Conservation (phyloP, 2,888 invertebrate genomes). For the Cataglyphis livida region DNA sequence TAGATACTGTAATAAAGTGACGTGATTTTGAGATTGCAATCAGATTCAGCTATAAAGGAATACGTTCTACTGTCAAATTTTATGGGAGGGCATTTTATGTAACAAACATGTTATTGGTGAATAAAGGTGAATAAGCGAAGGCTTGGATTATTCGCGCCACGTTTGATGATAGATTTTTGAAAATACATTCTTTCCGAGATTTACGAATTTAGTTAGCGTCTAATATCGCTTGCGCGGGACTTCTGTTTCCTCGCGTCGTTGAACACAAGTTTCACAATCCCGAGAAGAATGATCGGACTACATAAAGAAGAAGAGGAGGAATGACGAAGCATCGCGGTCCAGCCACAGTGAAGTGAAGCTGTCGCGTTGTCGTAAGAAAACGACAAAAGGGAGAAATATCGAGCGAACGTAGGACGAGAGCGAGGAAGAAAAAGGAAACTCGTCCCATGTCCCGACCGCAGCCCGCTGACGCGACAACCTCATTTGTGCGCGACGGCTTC, state of each 20-base stretch:
- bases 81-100: neutral
- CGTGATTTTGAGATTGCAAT: too few relatives aligned
- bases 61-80: neutral
- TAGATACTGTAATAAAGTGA: neutral
- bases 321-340: constrained; percentile 6
- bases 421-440: constrained; percentile 73
- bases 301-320: constrained; percentile 50
- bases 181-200: neutral
- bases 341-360: constrained; percentile 49
- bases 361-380: constrained; percentile 59
- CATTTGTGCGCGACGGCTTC: constrained; percentile 84
- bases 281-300: constrained; percentile 69
- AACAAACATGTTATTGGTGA: neutral
- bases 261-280: constrained; percentile 50
- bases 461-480: constrained; percentile 84
- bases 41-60: too few relatives aligned
- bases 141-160: neutral
- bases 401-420: constrained; percentile 60
- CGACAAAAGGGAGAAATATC: constrained; percentile 71
- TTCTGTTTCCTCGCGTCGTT: neutral
- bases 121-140: neutral
- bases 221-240: neutral
- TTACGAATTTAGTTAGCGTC: neutral
- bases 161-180: neutral
- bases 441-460: constrained; percentile 64